Evolutionary conservation across 2,888 invertebrate species (phyloP).

Genomic region (Bembecia ichneumoniformis): DNA sequence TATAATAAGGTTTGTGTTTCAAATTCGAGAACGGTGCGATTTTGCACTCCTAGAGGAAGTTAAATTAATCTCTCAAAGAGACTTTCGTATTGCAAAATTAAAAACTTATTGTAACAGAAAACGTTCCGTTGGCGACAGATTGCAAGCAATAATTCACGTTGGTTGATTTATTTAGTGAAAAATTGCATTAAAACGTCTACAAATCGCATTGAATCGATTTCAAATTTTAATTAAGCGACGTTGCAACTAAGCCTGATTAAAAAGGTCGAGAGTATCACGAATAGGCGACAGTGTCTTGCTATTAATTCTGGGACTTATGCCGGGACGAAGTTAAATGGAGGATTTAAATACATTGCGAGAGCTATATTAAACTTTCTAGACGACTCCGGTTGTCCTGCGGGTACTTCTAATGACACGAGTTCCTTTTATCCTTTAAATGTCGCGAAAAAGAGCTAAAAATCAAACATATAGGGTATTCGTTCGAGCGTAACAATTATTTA

Average conservation of each 20-base stretch:
- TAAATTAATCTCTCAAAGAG: too few species aligned
- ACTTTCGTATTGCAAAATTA: too few species aligned
- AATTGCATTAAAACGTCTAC: background rate
- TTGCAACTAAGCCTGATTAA: conserved; percentile 33
- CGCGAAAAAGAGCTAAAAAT: conserved; percentile 2
- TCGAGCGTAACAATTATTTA: too few species aligned
- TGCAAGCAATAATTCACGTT: background rate
- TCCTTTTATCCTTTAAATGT: conserved; percentile 7
- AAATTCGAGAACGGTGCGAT: too few species aligned
- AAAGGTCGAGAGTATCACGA: conserved; percentile 29
- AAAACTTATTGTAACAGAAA: too few species aligned
- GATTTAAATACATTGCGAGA: conserved; percentile 39
- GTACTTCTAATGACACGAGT: conserved; percentile 7
- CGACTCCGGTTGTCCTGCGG: conserved; percentile 21
- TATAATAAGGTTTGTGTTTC: too few species aligned
- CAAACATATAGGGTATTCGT: too few species aligned
- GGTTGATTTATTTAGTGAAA: background rate
- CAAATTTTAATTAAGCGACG: conserved; percentile 24
- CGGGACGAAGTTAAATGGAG: conserved; percentile 48
- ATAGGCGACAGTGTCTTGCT: conserved; percentile 26
- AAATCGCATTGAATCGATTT: background rate
- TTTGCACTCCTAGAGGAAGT: too few species aligned
- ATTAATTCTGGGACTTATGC: conserved; percentile 47
- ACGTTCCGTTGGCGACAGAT: background rate
- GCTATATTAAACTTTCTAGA: conserved; percentile 40